Base-by-base conservation (phyloP, 2,113 vertebrate genomes). In the Nanorana parkeri region DNA sequence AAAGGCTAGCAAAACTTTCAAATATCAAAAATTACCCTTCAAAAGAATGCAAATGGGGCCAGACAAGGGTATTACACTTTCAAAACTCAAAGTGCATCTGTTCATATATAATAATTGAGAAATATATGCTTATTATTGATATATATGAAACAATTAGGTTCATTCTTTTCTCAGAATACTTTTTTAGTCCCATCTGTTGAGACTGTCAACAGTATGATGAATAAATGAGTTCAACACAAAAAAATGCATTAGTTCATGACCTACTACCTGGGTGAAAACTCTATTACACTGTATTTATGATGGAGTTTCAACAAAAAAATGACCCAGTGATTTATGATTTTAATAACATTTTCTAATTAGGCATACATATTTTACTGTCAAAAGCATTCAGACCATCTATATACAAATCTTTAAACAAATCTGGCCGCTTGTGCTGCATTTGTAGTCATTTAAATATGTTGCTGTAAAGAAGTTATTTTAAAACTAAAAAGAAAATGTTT, bases 11-110 rank as follows among this genome's bases (percentile, higher is more conserved):
- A 21, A 21, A 24, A 32, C 66, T 41, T 20, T 21, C 64, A 28
- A 54, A 26, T 20, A 69, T 69, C 68, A 69, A 41, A 69, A 52
- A 69, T 52, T 19, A 69, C 47, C 32, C 58, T n/a, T 60, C n/a
- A 23, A 60, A 60, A 21, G 4, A 21, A 2, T 8, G 6, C 0
- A 4, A 29, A 36, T 26, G 29, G 4, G 16, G 5, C n/a, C 15
- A 20, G 32, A 20, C 11, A 20, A 20, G 32, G 13, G 1, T n/a
- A 52, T 51, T 17, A 52, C 24, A 23, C 8, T n/a, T 21, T 21
- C n/a, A 23, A 21, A 60, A 54, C 21, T 28, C 51, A 71, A 47
- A 47, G 41, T 47, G 0, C 5, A 47, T 47, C 16, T 23, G 47
- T 23, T 54, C 23, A 71, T 19, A 19, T 17, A 54, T 16, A 16